A percentile compares a stretch with the other conserved stretches of the same genome.
Conservation (phyloP, 2,888 invertebrate genomes). For the Myathropa florea region DNA sequence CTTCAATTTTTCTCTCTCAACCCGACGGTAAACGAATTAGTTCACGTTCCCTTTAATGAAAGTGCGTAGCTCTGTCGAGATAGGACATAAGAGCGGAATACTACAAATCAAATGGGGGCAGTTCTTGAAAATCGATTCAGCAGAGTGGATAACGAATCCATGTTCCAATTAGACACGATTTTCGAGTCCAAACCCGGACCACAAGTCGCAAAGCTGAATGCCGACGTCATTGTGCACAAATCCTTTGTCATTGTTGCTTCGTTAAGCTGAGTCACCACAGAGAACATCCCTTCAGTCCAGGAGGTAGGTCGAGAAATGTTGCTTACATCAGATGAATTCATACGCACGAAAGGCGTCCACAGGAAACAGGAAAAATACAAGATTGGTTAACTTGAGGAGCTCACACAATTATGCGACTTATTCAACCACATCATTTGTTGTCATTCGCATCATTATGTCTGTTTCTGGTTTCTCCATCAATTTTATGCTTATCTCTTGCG, state of each 20-base stretch:
- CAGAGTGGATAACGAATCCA: no score
- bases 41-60: no score
- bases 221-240: not conserved
- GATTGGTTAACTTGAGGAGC: not conserved
- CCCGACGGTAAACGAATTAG: no score
- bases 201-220: no score
- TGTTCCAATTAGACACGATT: not conserved
- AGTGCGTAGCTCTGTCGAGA: no score
- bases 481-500: constrained; percentile 17
- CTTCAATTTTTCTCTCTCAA: no score
- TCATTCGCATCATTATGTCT: constrained; percentile 27
- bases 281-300: not conserved
- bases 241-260: not conserved
- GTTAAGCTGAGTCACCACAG: not conserved
- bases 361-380: not conserved
- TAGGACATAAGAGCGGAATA: no score
- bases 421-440: constrained; percentile 35
- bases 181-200: not conserved
- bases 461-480: constrained; percentile 21
- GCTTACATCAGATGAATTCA: not conserved
- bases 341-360: not conserved
- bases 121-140: no score
- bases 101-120: no score
- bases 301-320: not conserved
- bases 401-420: constrained; percentile 21